Base-by-base conservation (phyloP, 2,888 invertebrate species). In the Mylabris sibirica region DNA sequence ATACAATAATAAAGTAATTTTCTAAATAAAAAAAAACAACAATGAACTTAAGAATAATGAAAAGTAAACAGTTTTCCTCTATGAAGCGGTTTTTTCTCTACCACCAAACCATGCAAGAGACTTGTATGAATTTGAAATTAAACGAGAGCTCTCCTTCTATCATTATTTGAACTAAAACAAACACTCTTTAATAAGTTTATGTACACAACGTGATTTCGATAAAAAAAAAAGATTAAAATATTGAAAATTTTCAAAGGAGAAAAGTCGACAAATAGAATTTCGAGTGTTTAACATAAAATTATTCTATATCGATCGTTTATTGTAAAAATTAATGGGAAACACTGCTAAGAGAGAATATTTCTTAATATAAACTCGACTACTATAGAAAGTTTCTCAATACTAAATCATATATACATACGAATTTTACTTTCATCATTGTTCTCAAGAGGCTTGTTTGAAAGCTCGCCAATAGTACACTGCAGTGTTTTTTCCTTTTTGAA, bases 351-450 rank as follows among this genome's bases (percentile, higher is more conserved):
- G 26, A 8, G 30, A 30, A 30, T 30, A 30, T 30, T 30, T 30
- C 30, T 30, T 8, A 30, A 30, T 30, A 30, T 30, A 30, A 30
- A 30, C 30, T 30, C 30, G 30, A 30, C 30, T 30, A 30, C 30
- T 30, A 30, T 30, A 64, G 17, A 64, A 64, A 64, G 59, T 59
- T 59, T 11, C 24, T 38, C 9, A 53, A 64, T 59, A 59, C 59
- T 59, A 64, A 64, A 64, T 64, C 59, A 64, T 59, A 64, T 59
- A 64, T 59, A 59, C 64, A 38, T 17, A 5, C 30, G 30, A 49
- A 64, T 59, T 64, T 59, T 59, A 64, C 64, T 59, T 59, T 64
- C 59, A 49, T 11, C 59, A 64, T 59, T 38, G 30, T 22, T 59
- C 64, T 35, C 59, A 6, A 14, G 49, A 17, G 59, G 17, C 34